A percentile compares a stretch with the other conserved stretches of the same genome.
Conservation (phyloP, 1,140 invertebrate species). For the Nixonia krombeini region DNA sequence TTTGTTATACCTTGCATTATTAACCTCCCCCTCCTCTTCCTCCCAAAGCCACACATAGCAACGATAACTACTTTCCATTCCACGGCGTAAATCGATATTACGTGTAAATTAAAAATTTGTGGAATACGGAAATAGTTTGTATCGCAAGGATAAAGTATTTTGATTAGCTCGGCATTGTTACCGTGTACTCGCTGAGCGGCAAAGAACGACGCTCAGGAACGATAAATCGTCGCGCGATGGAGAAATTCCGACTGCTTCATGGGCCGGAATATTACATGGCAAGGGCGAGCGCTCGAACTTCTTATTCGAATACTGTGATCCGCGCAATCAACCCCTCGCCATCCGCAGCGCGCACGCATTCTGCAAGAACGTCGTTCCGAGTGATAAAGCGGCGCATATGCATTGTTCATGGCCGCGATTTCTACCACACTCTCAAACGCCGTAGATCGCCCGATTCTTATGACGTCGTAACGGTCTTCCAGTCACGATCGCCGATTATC, state of each 20-base stretch:
- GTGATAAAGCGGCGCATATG: conserved; percentile 6
- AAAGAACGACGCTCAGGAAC: conserved; percentile 31
- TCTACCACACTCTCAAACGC: not conserved
- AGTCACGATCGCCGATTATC: too few species aligned
- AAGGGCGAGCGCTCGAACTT: conserved; percentile 3
- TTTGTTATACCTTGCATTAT: too few species aligned
- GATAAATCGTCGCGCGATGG: conserved; percentile 38
- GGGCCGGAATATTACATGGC: conserved; percentile 21
- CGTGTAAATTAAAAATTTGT: too few species aligned
- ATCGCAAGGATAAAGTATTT: too few species aligned
- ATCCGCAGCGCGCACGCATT: not conserved
- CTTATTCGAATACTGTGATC: conserved; percentile 7
- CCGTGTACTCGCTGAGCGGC: conserved; percentile 16
- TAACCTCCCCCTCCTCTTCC: too few species aligned
- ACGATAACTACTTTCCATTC: too few species aligned
- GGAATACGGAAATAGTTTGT: too few species aligned
- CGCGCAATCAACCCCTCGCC: not conserved
- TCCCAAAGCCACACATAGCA: too few species aligned
- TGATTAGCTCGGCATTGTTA: too few species aligned
- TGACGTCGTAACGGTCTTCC: too few species aligned
- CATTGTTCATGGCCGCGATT: conserved; percentile 4
- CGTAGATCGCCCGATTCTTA: too few species aligned
- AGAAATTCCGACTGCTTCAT: conserved; percentile 33
- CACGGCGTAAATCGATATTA: too few species aligned
- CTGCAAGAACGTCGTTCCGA: not conserved